phyloP scores from a whole-genome alignment of 1,140 invertebrate species.

The Drosophila rufa region DNA sequence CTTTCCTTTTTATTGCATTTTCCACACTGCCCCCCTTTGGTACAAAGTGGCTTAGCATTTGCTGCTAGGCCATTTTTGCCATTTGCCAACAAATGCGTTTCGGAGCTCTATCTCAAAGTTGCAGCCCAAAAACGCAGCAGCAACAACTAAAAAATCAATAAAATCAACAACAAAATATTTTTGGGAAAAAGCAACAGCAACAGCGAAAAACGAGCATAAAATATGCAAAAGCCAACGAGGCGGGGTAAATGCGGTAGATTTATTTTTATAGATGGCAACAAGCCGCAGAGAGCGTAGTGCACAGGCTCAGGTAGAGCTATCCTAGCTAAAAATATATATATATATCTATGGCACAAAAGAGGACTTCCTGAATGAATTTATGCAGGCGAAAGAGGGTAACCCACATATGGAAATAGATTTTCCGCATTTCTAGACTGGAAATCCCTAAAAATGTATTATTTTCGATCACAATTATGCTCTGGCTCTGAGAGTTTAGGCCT shows the following conservation, averaged over 20 bases:
- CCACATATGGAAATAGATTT: conserved; percentile 30
- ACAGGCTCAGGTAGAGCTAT: conserved; percentile 43
- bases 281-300: no score
- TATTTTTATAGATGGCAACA: conserved; percentile 75
- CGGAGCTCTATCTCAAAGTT: conserved; percentile 61
- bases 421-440: not conserved
- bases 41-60: conserved; percentile 77
- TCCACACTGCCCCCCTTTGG: conserved; percentile 9
- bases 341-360: conserved; percentile 13
- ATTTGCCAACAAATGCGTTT: conserved; percentile 64
- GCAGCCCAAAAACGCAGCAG: conserved; percentile 41
- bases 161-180: conserved; percentile 74
- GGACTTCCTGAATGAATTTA: conserved; percentile 24
- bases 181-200: conserved; percentile 49
- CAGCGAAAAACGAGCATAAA: conserved; percentile 62
- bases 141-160: conserved; percentile 66
- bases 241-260: conserved; percentile 79
- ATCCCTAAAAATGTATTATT: not conserved
- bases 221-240: conserved; percentile 76
- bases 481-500: not conserved
- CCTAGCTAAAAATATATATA: conserved; percentile 52
- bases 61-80: conserved; percentile 42
- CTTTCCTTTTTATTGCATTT: conserved; percentile 69
- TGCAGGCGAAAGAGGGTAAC: conserved; percentile 13
- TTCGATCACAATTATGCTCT: not conserved